Conservation (phyloP, 2,113 vertebrate species). For the Orientallactaga bullata region DNA sequence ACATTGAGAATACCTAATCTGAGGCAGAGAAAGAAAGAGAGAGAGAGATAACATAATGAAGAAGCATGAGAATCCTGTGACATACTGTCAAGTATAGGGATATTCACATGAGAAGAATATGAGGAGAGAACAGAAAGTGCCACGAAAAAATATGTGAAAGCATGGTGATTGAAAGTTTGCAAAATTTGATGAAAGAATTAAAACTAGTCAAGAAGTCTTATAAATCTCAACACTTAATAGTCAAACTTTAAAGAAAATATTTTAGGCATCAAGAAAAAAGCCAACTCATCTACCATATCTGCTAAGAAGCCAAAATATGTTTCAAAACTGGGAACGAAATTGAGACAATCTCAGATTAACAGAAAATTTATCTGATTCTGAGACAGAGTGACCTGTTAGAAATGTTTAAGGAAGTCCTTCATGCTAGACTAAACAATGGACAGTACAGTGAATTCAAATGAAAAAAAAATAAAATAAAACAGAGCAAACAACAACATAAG, state of each 20-base stretch:
- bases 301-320: background rate
- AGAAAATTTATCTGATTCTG: background rate
- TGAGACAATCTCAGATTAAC: background rate
- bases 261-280: background rate
- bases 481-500: background rate
- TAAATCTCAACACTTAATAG: background rate
- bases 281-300: background rate
- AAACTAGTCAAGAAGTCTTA: background rate
- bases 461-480: background rate
- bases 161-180: background rate
- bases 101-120: background rate
- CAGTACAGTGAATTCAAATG: background rate
- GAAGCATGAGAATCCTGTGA: background rate
- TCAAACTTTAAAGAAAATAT: background rate
- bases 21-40: background rate
- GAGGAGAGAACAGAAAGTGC: rapidly evolving
- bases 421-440: background rate
- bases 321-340: background rate
- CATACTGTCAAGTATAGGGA: background rate
- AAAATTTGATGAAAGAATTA: background rate
- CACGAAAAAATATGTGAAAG: background rate
- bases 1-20: background rate
- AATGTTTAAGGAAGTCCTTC: background rate
- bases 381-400: background rate
- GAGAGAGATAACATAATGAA: background rate